Conservation (phyloP, 2,113 vertebrate genomes). For the Crotalus helleri region DNA sequence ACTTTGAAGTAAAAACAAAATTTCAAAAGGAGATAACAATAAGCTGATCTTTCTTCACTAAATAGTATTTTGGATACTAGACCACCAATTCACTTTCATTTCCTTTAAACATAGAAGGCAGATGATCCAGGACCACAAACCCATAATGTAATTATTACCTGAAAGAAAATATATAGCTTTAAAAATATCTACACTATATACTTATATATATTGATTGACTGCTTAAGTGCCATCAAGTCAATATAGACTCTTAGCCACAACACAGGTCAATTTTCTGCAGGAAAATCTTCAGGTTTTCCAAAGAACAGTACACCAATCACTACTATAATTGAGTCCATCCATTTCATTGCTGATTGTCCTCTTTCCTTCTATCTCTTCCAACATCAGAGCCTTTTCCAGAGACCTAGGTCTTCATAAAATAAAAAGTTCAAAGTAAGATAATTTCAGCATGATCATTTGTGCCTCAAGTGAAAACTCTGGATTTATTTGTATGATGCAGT, state of each 20-base stretch:
- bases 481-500: not conserved
- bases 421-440: not conserved
- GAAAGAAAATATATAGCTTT: not conserved
- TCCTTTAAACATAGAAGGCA: not conserved
- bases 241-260: not conserved
- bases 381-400: not conserved
- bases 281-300: not conserved
- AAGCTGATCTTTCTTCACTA: not conserved
- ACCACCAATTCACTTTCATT: not conserved
- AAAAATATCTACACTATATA: not conserved
- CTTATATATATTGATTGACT: not conserved
- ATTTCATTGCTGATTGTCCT: not conserved
- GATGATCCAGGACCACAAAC: not conserved
- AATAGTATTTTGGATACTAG: not conserved
- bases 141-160: not conserved
- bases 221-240: not conserved
- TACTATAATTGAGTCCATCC: not conserved
- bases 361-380: not conserved
- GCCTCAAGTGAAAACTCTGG: not conserved
- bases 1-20: not conserved
- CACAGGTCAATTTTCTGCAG: not conserved
- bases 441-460: not conserved
- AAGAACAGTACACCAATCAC: not conserved
- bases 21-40: not conserved
- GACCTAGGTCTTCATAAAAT: not conserved